A percentile compares a stretch with the other conserved stretches of the same genome.
These are phyloP conservation scores for Cephalopholis sonnerati DNA, from an alignment of 2,113 vertebrate genomes.

Conservation along the genomic window DNA sequence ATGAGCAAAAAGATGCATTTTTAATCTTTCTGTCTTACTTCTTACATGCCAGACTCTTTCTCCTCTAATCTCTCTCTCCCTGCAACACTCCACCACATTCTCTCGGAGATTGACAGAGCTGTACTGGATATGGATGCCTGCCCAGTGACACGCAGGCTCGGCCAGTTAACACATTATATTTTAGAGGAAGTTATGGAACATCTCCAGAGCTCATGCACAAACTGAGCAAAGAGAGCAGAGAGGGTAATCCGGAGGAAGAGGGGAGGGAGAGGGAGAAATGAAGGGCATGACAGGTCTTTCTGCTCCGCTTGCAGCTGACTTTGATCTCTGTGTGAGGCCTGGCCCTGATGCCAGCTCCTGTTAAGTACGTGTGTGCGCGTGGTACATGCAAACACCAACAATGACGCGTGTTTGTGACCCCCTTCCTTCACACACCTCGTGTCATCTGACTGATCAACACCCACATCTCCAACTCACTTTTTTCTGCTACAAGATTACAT, in stretches of 20 bases:
- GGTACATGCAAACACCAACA: conserved; percentile 12
- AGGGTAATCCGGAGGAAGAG: conserved; percentile 36
- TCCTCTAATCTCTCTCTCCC: conserved; percentile 38
- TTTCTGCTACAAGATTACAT: conserved; percentile 24
- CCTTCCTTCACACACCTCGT: conserved; percentile 9
- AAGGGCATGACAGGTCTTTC: conserved; percentile 54
- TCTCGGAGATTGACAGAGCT: conserved; percentile 25
- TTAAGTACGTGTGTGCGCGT: not conserved
- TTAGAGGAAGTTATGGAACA: conserved; percentile 46
- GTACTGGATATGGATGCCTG: conserved; percentile 38
- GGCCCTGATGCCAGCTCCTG: conserved; percentile 40
- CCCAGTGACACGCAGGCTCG: conserved; percentile 36
- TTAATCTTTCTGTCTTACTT: conserved; percentile 48
- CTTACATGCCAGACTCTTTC: conserved; percentile 15
- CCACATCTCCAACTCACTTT: conserved; percentile 12
- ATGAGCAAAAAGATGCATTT: conserved; percentile 41
- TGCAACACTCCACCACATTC: conserved; percentile 7
- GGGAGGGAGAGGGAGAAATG: not conserved
- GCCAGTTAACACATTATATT: conserved; percentile 27
- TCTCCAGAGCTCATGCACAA: conserved; percentile 29
- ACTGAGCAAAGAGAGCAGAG: conserved; percentile 35
- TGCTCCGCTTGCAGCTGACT: conserved; percentile 58
- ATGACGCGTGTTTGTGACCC: not conserved
- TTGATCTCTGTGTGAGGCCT: conserved; percentile 67
- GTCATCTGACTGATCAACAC: conserved; percentile 26